Percentiles rank a stretch among this genome's conserved stretches.
Evolutionary conservation across 2,797 vertebrate genomes (phyloP).

Genomic region (Phalanger gymnotis): DNA sequence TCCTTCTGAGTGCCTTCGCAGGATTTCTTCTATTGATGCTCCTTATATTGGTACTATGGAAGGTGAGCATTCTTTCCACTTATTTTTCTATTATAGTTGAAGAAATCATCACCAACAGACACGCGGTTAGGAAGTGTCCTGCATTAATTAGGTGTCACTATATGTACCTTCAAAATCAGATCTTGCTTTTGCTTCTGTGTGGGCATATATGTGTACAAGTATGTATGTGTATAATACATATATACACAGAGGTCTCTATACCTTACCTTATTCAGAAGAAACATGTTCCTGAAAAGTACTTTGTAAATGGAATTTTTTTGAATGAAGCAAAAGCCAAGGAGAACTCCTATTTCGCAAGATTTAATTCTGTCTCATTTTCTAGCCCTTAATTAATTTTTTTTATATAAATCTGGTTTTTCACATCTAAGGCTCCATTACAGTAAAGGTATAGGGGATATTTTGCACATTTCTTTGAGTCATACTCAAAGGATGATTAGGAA

Average conservation of each 20-base stretch:
- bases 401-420: slow-evolving; percentile 5
- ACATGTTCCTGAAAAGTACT: not conserved
- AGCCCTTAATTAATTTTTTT: not conserved
- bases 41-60: slow-evolving; percentile 96
- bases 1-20: slow-evolving; percentile 93
- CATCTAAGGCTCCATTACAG: not conserved
- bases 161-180: slow-evolving; percentile 15
- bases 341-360: not conserved
- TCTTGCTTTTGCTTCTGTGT: not conserved
- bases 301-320: not conserved
- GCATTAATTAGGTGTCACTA: not conserved
- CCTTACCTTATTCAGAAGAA: not conserved
- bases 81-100: not conserved
- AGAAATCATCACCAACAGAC: not conserved
- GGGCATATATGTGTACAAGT: not conserved
- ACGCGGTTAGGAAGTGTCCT: not conserved
- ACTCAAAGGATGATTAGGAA: too few relatives aligned
- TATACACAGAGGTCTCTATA: not conserved
- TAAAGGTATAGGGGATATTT: not conserved
- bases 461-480: not conserved
- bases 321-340: not conserved
- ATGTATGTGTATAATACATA: not conserved
- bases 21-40: slow-evolving; percentile 94
- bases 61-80: slow-evolving; percentile 86
- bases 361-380: not conserved